A percentile compares a stretch with the other conserved stretches of the same genome.
These are phyloP conservation scores for Drosophila sordidapex DNA, from an alignment of 2,888 invertebrate species.

Conservation along the genomic window DNA sequence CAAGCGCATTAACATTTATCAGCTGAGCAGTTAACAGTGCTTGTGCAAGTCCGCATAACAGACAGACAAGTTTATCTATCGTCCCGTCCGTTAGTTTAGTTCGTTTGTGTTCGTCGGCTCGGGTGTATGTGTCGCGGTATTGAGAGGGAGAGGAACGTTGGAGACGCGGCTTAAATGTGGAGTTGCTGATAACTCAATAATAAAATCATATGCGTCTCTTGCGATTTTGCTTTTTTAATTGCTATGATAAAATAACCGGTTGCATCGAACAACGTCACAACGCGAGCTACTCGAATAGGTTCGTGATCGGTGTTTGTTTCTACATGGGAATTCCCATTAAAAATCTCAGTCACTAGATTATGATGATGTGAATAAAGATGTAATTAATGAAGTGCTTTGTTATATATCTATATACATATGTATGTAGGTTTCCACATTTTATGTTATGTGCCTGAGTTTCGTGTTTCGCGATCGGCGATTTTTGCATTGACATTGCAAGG, in stretches of 20 bases:
- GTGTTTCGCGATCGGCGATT: not conserved
- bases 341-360: not conserved
- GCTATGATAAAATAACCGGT: conserved; percentile 54
- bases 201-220: conserved; percentile 37
- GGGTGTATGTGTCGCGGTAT: conserved; percentile 25
- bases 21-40: conserved; percentile 24
- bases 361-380: conserved; percentile 16
- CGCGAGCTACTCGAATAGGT: conserved; percentile 10
- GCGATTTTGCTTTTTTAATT: conserved; percentile 48
- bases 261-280: conserved; percentile 15
- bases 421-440: not conserved
- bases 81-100: conserved; percentile 34
- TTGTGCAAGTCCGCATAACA: conserved; percentile 4
- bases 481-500: conserved; percentile 11
- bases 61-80: conserved; percentile 19
- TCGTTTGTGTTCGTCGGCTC: conserved; percentile 30
- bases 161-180: conserved; percentile 11
- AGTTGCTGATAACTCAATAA: conserved; percentile 47
- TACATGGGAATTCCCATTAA: conserved; percentile 32
- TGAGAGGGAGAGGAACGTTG: conserved; percentile 3
- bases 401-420: not conserved
- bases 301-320: conserved; percentile 5
- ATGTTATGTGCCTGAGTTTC: conserved; percentile 11
- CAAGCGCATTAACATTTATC: conserved; percentile 2
- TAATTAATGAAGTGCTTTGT: conserved; percentile 10